Base-by-base conservation (phyloP, 2,888 invertebrate genomes). In the Conistra vaccinii region DNA sequence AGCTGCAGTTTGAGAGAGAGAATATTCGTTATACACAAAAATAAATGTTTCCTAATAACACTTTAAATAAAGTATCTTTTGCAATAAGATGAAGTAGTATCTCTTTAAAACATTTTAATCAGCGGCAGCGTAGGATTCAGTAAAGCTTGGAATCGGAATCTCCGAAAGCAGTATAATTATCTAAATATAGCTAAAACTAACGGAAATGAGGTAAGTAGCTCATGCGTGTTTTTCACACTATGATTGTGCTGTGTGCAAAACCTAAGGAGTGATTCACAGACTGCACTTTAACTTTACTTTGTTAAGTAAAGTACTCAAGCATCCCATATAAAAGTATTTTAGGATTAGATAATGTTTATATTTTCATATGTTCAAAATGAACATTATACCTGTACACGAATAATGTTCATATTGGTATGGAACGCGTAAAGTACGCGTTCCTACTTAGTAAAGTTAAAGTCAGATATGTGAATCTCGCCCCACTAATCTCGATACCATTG, bases 1-100 rank as follows among this genome's bases (percentile, higher is more conserved):
- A 95, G 79, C 95, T 95, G 87, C 45, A 89, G 83, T 61, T 42
- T 35, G 23, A 66, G 6, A 69, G 51, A 62, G 26, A 48, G 12
- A 26, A 69, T 55, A 26, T 32, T n/a, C 14, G 48, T 32, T 32
- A n/a, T 6, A 58, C 7, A 58, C 7, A 58, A 67, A 42, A 65
- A 20, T 7, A 53, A 26, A 53, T 3, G 26, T 53, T 68, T 45
- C 6, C 7, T 1, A 1, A 7, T 14, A 65, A 65, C 63, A 35
- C 5, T 51, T 39, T 12, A 6, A 12, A 7, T 17, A 55, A 42
- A n/a, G n/a, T 55, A 55, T 32, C 2, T 32, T 32, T 71, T n/a
- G 68, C n/a, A 32, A 66, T 51, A 17, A 2, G 10, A 51, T n/a
- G 23, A 48, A 48, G 32, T 23, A 65, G 29, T 14, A n/a, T n/a